phyloP scores from a whole-genome alignment of 2,113 vertebrate species.

The Platanista minor region DNA sequence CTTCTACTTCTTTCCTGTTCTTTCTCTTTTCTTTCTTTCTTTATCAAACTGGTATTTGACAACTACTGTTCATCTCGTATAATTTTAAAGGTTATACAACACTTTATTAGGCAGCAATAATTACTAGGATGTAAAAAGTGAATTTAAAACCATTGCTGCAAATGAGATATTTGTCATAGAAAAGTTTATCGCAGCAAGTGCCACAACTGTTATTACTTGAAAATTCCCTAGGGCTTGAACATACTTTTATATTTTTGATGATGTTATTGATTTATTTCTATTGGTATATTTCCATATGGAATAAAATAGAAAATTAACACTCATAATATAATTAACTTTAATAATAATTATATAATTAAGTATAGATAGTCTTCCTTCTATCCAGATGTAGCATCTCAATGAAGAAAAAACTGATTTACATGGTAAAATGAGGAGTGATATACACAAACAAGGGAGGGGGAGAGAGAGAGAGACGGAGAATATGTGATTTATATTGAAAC shows the following conservation, averaged over 20 bases:
- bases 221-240: neutral
- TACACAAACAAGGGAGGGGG: neutral
- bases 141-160: neutral
- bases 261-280: neutral
- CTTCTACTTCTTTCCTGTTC: neutral
- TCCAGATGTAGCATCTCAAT: neutral
- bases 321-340: neutral
- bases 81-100: neutral
- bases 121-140: neutral
- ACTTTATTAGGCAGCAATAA: neutral
- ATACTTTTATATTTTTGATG: neutral
- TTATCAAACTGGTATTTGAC: neutral
- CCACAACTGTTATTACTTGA: neutral
- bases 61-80: neutral
- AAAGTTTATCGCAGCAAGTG: neutral
- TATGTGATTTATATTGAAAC: constrained; percentile 57
- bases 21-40: neutral
- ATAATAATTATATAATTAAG: neutral
- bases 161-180: neutral
- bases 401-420: neutral
- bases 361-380: neutral
- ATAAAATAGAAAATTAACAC: neutral
- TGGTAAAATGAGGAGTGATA: neutral
- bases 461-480: neutral
- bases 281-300: neutral